phyloP scores from a whole-genome alignment of 2,888 invertebrate genomes.

The Pachliopta kotzebuea region DNA sequence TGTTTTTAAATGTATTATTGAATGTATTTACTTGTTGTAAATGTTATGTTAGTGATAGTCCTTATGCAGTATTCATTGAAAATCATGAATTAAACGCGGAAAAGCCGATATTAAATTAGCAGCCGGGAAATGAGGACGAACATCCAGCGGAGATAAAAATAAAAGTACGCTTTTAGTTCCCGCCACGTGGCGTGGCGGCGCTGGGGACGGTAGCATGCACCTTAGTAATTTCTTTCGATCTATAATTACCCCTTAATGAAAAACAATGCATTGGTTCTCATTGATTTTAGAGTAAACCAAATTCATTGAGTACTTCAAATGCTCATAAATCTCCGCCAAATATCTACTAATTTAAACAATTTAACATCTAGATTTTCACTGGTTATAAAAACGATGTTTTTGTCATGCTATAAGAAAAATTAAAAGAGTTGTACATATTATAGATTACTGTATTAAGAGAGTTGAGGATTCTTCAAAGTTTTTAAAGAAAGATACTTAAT shows the following conservation, averaged over 20 bases:
- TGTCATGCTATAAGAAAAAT: too few species aligned
- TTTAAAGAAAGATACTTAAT: too few species aligned
- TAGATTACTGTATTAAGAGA: too few species aligned
- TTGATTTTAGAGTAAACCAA: neutral
- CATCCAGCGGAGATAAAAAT: constrained; percentile 25
- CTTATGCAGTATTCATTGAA: neutral
- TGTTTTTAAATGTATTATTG: too few species aligned
- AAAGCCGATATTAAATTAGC: constrained; percentile 25
- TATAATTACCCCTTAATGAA: constrained; percentile 15
- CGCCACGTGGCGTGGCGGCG: constrained; percentile 10
- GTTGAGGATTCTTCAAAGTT: too few species aligned
- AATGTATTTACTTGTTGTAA: neutral
- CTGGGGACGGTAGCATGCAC: constrained; percentile 4
- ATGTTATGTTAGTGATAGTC: neutral
- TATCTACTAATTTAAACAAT: too few species aligned
- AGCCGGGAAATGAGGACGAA: constrained; percentile 24
- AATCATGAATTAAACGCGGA: constrained; percentile 22
- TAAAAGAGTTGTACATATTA: too few species aligned
- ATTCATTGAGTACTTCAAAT: too few species aligned
- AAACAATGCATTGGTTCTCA: constrained; percentile 1
- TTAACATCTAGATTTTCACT: too few species aligned
- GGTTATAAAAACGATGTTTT: too few species aligned
- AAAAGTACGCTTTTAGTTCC: constrained; percentile 23
- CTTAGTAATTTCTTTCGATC: constrained; percentile 8
- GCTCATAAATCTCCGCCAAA: too few species aligned